Percentiles rank a stretch among this genome's conserved stretches.
Conservation (phyloP, 1,140 invertebrate genomes). For the Drosophila lowei region DNA sequence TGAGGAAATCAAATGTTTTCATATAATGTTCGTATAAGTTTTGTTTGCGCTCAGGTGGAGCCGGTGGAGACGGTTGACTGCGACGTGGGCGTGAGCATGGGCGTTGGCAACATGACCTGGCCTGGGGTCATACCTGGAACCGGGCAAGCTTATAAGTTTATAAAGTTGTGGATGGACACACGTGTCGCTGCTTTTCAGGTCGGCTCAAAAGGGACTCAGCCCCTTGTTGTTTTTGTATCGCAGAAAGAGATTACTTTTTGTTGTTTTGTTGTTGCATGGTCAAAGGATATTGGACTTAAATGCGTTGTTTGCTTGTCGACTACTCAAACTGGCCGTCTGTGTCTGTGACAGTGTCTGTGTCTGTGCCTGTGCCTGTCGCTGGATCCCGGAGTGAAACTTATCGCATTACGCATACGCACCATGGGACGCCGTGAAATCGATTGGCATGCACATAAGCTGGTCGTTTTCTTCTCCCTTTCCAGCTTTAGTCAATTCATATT, state of each 20-base stretch:
- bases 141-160: constrained; percentile 45
- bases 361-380: not conserved
- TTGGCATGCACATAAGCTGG: constrained; percentile 34
- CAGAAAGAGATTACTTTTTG: constrained; percentile 54
- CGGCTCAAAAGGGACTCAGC: constrained; percentile 17
- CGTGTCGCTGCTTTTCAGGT: constrained; percentile 24
- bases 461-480: constrained; percentile 11
- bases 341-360: too few relatives aligned
- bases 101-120: constrained; percentile 1
- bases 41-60: constrained; percentile 23
- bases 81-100: not conserved
- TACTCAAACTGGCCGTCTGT: not conserved
- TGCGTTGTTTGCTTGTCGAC: not conserved
- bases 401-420: constrained; percentile 58
- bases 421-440: constrained; percentile 29
- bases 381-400: constrained; percentile 29
- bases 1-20: constrained; percentile 44
- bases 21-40: constrained; percentile 15
- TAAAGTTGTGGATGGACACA: constrained; percentile 52
- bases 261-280: constrained; percentile 13
- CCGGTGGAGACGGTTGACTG: not conserved
- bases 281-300: constrained; percentile 19
- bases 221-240: constrained; percentile 17
- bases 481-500: not conserved
- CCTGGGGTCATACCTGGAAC: constrained; percentile 25